Percentiles rank a stretch among this genome's conserved stretches.
Evolutionary conservation across 1,140 invertebrate genomes (phyloP).

Genomic region (Drosophila quadrilineata): DNA sequence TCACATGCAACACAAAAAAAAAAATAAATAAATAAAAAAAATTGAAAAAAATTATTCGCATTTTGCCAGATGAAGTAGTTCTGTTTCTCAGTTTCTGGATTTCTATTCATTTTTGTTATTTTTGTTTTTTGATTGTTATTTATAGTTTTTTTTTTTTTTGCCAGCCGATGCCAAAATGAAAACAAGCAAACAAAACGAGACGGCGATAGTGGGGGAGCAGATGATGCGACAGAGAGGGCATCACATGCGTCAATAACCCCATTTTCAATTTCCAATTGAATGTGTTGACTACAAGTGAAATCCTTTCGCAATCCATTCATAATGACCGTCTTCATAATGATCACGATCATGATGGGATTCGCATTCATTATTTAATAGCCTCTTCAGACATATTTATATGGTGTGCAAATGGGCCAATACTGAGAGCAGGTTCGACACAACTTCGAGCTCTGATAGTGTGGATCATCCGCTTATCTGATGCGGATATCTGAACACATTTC

Average conservation of each 20-base stretch:
- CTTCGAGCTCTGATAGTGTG: constrained; percentile 21
- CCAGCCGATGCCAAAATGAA: constrained; percentile 44
- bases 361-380: constrained; percentile 41
- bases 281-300: constrained; percentile 36
- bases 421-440: constrained; percentile 21
- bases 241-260: constrained; percentile 73
- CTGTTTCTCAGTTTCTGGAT: constrained; percentile 32
- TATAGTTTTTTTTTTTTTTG: constrained; percentile 39
- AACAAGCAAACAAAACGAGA: constrained; percentile 42
- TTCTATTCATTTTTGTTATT: constrained; percentile 15
- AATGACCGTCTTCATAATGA: no score
- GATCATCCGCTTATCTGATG: constrained; percentile 41
- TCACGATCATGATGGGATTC: constrained; percentile 52
- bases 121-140: constrained; percentile 47
- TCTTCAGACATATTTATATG: constrained; percentile 33
- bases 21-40: no score
- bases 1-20: constrained; percentile 42
- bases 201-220: no score
- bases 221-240: constrained; percentile 39
- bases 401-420: constrained; percentile 29
- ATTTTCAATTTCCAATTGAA: constrained; percentile 48
- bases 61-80: constrained; percentile 53
- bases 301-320: constrained; percentile 44
- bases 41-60: constrained; percentile 13
- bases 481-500: constrained; percentile 48